Percentiles rank a stretch among this genome's conserved stretches.
These are phyloP conservation scores for Sitta carolinensis DNA, from an alignment of 2,797 vertebrate species.

Conservation along the genomic window DNA sequence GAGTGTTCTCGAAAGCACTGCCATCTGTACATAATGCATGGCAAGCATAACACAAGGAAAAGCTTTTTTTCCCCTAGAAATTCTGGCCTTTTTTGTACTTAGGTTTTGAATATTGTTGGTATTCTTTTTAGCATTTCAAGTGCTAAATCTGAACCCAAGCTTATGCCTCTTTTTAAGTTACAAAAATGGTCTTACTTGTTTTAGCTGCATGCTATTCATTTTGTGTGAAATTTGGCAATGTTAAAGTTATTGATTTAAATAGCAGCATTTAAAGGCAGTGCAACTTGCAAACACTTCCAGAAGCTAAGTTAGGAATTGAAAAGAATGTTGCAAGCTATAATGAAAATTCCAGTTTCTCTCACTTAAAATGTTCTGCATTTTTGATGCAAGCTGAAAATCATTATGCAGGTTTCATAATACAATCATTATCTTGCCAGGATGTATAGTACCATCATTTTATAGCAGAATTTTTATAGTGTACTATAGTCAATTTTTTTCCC, in stretches of 20 bases:
- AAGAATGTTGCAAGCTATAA: slow-evolving; percentile 16
- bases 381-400: neutral
- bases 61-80: neutral
- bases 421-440: neutral
- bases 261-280: neutral
- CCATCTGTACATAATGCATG: neutral
- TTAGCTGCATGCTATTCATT: neutral
- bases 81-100: neutral
- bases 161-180: neutral
- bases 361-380: slow-evolving; percentile 24
- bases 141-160: neutral
- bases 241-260: slow-evolving; percentile 35
- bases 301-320: neutral
- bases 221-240: neutral
- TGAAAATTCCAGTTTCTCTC: slow-evolving; percentile 20
- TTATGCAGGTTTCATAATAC: neutral
- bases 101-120: neutral
- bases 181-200: slow-evolving; percentile 22
- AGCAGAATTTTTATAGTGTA: neutral
- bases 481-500: neutral
- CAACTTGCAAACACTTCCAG: slow-evolving; percentile 46
- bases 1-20: neutral
- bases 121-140: neutral
- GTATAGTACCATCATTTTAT: neutral
- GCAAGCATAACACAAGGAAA: neutral